Conservation (phyloP, 1,140 invertebrate genomes). For the Pseudomyrmex concolor region DNA sequence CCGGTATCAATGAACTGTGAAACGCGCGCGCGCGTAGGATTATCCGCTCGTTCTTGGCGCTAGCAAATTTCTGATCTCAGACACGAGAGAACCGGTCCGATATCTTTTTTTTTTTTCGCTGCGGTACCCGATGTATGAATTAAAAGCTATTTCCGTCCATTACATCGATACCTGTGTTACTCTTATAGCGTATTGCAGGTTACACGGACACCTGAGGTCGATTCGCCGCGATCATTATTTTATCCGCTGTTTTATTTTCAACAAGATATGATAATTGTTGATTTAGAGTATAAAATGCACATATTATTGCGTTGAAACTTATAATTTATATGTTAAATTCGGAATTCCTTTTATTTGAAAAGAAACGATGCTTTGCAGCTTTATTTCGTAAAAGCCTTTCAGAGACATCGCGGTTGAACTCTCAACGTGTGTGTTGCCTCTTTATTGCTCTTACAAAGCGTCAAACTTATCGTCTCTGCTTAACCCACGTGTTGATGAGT, state of each 20-base stretch:
- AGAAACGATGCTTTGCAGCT: background rate
- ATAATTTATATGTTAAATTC: background rate
- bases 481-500: background rate
- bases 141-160: background rate
- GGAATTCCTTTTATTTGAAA: background rate
- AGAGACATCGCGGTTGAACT: background rate
- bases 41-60: conserved; percentile 59
- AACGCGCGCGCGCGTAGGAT: conserved; percentile 78
- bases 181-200: background rate
- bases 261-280: background rate
- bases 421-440: background rate
- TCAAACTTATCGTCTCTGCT: background rate
- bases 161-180: background rate
- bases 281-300: background rate
- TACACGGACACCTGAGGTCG: background rate
- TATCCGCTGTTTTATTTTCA: background rate
- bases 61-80: conserved; percentile 20
- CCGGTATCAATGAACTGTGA: conserved; percentile 76
- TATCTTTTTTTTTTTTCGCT: background rate
- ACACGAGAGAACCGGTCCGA: background rate
- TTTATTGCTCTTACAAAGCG: conserved; percentile 12
- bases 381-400: background rate
- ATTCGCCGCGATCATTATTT: background rate
- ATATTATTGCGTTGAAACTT: background rate
- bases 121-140: background rate